These are phyloP conservation scores for Leucoraja erinaceus DNA, from an alignment of 2,113 vertebrate species.

Conservation along the genomic window DNA sequence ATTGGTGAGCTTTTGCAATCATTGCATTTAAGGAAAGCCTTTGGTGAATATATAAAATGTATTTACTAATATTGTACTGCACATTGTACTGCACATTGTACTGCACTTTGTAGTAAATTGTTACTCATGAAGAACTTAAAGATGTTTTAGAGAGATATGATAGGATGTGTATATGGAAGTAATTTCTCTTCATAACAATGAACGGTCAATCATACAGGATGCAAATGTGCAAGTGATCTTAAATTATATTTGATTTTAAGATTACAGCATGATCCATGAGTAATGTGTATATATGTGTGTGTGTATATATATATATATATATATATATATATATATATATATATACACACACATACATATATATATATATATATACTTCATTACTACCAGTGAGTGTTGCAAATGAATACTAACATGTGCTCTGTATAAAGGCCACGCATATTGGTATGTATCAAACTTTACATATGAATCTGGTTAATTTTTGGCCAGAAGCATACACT, in stretches of 20 bases:
- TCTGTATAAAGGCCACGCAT: no score
- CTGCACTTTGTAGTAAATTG: background rate
- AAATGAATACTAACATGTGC: background rate
- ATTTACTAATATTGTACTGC: background rate
- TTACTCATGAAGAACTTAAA: background rate
- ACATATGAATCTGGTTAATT: constrained; percentile 11
- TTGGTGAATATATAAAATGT: background rate
- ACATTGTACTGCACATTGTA: background rate
- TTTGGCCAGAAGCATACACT: background rate
- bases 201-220: background rate
- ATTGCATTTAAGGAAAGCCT: background rate
- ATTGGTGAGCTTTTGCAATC: background rate
- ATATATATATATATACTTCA: background rate
- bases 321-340: background rate
- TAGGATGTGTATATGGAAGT: background rate
- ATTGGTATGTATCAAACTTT: background rate
- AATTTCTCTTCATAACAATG: background rate
- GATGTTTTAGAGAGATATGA: background rate
- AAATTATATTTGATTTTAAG: background rate
- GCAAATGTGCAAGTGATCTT: background rate
- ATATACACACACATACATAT: background rate
- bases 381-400: background rate
- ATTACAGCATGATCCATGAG: background rate
- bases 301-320: no score
- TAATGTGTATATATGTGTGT: no score